Evolutionary conservation across 1,140 invertebrate species (phyloP), one percentile per base, ranked within the genome.

Genomic region (Papilio xuthus): DNA sequence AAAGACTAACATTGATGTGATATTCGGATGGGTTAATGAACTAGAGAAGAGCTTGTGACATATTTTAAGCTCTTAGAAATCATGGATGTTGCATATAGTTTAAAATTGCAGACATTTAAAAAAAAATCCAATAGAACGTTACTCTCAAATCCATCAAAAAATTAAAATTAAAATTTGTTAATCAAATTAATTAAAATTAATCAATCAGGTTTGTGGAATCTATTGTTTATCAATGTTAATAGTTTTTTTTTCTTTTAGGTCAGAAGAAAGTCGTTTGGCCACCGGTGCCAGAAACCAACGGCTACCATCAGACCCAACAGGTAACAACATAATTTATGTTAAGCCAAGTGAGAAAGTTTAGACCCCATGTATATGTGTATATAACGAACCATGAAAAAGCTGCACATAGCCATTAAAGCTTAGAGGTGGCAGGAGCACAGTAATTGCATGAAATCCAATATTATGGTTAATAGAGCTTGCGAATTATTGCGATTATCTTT

Each of bases 221-320:
- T 37, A 7, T 8, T 23, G 32, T 71, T 32, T 1, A 73, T 50
- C 47, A 60, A 6, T 23, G 76, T 70, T 56, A 26, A 82, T 77
- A 69, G 53, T 15, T 67, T 74, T 26, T 42, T 81, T 70, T 92
- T 90, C 80, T 95, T 95, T 2, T 92, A 97, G 97, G 96, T 91
- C 94, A 96, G 82, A 97, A 97, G 94, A 95, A 96, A 93, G 96
- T 97, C 84, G 96, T 96, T 89, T 97, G 97, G 97, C 97, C 97
- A 78, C 97, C 97, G 87, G 95, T 96, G 87, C 95, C 95, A 70
- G 96, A 97, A 92, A 95, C 95, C 94, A 96, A 93, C 95, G 94
- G 91, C 82, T 94, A 94, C 79, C 94, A 95, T 78, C 91, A 94
- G 81, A 90, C 90, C 44, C 94, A 94, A 83, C 90, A 93, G 90